A percentile compares a stretch with the other conserved stretches of the same genome.
These are phyloP conservation scores for Plemyria rubiginata DNA, from an alignment of 2,888 invertebrate genomes.

Conservation along the genomic window DNA sequence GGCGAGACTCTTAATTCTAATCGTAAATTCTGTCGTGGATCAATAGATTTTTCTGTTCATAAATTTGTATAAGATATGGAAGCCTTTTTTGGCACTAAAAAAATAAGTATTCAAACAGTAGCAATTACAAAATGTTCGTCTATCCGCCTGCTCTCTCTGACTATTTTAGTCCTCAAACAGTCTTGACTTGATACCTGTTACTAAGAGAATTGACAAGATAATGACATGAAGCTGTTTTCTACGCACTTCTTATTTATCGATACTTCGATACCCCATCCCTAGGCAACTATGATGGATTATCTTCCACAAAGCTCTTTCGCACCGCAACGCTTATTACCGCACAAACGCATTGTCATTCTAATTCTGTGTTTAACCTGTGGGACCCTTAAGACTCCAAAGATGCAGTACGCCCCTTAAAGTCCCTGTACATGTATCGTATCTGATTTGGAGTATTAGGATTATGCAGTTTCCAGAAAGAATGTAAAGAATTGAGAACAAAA, in stretches of 20 bases:
- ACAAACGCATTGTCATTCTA: constrained; percentile 74
- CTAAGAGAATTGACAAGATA: too few relatives aligned
- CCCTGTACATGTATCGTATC: constrained; percentile 54
- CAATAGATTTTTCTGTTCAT: too few relatives aligned
- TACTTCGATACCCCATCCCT: constrained; percentile 41
- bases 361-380: constrained; percentile 79
- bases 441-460: constrained; percentile 52
- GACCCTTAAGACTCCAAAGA: constrained; percentile 47
- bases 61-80: too few relatives aligned
- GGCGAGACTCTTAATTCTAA: too few relatives aligned
- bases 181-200: too few relatives aligned
- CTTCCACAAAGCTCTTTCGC: constrained; percentile 68
- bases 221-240: too few relatives aligned
- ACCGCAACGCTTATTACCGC: constrained; percentile 80
- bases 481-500: neutral
- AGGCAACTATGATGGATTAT: constrained; percentile 71
- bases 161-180: too few relatives aligned
- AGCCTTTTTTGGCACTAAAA: too few relatives aligned
- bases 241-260: constrained; percentile 3
- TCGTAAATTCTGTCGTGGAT: too few relatives aligned
- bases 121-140: too few relatives aligned
- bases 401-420: constrained; percentile 26
- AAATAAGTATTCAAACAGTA: too few relatives aligned
- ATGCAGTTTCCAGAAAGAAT: constrained; percentile 44
- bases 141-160: too few relatives aligned